These are phyloP conservation scores for Pharmacophagus antenor DNA, from an alignment of 2,888 invertebrate species.

Conservation along the genomic window DNA sequence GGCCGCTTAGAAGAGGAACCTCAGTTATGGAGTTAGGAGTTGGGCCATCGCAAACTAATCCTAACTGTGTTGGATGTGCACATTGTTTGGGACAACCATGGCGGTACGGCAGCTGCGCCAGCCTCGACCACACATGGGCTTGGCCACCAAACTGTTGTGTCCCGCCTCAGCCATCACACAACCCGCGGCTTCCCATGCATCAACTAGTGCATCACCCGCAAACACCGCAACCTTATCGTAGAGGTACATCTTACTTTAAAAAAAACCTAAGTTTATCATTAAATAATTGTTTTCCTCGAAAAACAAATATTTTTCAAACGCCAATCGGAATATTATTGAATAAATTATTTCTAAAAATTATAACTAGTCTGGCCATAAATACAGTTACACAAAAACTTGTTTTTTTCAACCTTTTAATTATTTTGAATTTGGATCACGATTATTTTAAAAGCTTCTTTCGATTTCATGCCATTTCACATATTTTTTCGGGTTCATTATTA, in stretches of 20 bases:
- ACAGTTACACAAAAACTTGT: too few species aligned
- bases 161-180: conserved; percentile 38
- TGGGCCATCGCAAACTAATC: conserved; percentile 33
- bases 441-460: too few species aligned
- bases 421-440: too few species aligned
- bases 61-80: conserved; percentile 40
- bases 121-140: conserved; percentile 62
- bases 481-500: too few species aligned
- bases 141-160: conserved; percentile 44
- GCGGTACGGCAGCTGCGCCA: conserved; percentile 74
- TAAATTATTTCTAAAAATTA: too few species aligned
- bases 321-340: too few species aligned
- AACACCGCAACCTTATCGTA: conserved; percentile 58
- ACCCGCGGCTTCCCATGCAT: conserved; percentile 36
- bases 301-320: too few species aligned
- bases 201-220: conserved; percentile 49
- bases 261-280: background rate
- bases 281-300: background rate
- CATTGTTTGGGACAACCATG: conserved; percentile 50
- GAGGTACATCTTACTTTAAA: conserved; percentile 42
- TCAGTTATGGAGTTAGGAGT: conserved; percentile 68
- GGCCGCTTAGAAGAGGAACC: conserved; percentile 65
- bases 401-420: too few species aligned
- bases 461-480: too few species aligned
- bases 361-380: too few species aligned